Percentiles rank a stretch among this genome's conserved stretches.
These are phyloP conservation scores for Zelostemma sp. DNA, from an alignment of 1,140 invertebrate species.

Conservation along the genomic window DNA sequence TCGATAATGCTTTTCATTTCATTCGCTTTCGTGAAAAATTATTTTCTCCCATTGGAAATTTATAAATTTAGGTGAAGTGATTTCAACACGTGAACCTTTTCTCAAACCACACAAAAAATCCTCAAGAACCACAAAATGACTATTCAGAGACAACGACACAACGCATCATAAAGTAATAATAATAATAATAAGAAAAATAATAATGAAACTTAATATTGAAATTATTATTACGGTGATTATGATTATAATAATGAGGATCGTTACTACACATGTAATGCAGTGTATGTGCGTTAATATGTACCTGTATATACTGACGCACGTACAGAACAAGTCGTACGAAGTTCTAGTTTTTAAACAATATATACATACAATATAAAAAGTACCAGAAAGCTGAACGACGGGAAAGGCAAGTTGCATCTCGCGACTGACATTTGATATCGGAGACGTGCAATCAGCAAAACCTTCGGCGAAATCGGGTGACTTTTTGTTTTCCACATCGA, in stretches of 20 bases:
- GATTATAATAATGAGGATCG: constrained; percentile 30
- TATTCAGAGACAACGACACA: constrained; percentile 71
- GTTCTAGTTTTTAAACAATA: constrained; percentile 34
- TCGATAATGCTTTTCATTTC: no score
- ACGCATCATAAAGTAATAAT: constrained; percentile 68
- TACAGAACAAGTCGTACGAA: constrained; percentile 25
- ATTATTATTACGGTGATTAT: constrained; percentile 52
- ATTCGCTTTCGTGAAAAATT: no score
- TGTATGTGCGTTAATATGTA: constrained; percentile 34
- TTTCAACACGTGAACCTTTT: no score
- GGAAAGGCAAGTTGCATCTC: constrained; percentile 25
- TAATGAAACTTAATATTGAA: constrained; percentile 52
- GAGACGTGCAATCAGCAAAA: constrained; percentile 29
- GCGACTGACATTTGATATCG: constrained; percentile 49
- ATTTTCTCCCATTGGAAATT: no score
- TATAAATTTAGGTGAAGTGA: no score
- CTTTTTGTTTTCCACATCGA: constrained; percentile 38
- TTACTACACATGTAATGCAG: constrained; percentile 28
- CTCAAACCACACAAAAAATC: constrained; percentile 42
- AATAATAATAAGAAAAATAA: no score
- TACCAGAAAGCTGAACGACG: constrained; percentile 23
- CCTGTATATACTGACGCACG: constrained; percentile 29
- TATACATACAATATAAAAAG: constrained; percentile 19
- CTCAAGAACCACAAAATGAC: constrained; percentile 52
- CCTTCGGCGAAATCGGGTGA: constrained; percentile 54